phyloP scores from a whole-genome alignment of 2,797 vertebrate genomes.

The Sebastes trivittatus region DNA sequence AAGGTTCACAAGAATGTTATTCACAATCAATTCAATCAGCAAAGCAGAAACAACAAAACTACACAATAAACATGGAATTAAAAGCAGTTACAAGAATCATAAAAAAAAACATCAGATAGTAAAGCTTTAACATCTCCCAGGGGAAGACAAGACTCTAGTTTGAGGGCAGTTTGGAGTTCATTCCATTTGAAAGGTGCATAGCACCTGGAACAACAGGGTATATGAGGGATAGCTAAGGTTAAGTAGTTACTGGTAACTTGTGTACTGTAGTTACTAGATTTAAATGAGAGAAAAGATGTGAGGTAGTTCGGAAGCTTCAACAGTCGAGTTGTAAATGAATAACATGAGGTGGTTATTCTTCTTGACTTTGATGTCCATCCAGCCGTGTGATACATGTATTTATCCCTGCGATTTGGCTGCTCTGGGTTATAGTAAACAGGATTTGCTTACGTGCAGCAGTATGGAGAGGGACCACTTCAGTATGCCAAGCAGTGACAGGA shows the following conservation, averaged over 20 bases:
- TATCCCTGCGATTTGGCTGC: background rate
- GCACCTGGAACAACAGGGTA: background rate
- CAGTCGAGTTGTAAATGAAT: background rate
- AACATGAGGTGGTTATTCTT: background rate
- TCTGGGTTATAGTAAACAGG: conserved; percentile 6
- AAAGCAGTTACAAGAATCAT: background rate
- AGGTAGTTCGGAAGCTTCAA: background rate
- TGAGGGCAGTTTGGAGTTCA: background rate
- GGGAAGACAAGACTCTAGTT: background rate
- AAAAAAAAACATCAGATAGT: background rate
- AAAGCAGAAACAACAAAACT: background rate
- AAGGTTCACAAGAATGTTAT: rapidly evolving
- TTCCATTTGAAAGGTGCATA: background rate
- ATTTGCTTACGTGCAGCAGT: background rate
- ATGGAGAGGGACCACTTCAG: background rate
- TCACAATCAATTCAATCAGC: too few relatives aligned
- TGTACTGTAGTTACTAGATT: background rate
- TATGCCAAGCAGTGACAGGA: background rate
- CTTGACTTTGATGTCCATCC: background rate
- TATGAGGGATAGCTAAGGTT: background rate
- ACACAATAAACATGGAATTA: background rate
- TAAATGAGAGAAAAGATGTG: background rate
- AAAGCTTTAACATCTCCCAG: background rate
- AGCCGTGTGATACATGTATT: background rate
- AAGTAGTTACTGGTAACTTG: background rate